A percentile compares a stretch with the other conserved stretches of the same genome.
These are phyloP conservation scores for Periophthalmus modestus DNA, from an alignment of 2,113 vertebrate genomes.

Conservation along the genomic window DNA sequence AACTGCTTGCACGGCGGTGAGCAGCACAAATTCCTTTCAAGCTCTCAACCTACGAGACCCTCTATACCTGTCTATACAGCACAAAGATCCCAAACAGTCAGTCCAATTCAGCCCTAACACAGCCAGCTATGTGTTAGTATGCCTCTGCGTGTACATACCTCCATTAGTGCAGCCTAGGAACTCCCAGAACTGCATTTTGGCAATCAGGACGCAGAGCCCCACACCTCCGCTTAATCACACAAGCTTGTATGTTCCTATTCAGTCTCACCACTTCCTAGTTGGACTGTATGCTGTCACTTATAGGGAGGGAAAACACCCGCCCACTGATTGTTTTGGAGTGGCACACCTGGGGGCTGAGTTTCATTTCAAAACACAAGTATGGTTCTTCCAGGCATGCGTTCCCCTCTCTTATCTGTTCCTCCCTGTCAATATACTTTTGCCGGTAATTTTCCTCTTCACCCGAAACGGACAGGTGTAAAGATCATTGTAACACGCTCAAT, in stretches of 20 bases:
- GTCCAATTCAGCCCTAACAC: conserved; percentile 12
- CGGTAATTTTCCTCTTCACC: conserved; percentile 20
- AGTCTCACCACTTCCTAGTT: conserved; percentile 67
- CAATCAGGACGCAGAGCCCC: conserved; percentile 32
- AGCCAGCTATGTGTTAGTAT: conserved; percentile 18
- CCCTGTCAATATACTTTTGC: not conserved
- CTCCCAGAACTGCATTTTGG: conserved; percentile 74
- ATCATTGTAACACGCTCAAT: conserved; percentile 27
- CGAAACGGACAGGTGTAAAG: conserved; percentile 26
- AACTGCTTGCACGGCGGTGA: conserved; percentile 70
- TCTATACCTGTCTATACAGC: conserved; percentile 44
- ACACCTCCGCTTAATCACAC: conserved; percentile 33
- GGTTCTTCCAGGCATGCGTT: conserved; percentile 10
- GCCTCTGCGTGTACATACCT: conserved; percentile 59
- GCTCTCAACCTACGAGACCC: conserved; percentile 56
- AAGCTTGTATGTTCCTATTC: conserved; percentile 31
- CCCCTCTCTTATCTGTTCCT: conserved; percentile 10
- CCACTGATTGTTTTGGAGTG: conserved; percentile 59
- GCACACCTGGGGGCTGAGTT: conserved; percentile 70
- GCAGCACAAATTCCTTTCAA: conserved; percentile 70
- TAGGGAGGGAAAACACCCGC: conserved; percentile 58
- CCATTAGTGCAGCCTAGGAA: conserved; percentile 68
- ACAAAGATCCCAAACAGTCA: conserved; percentile 34
- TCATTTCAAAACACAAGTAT: conserved; percentile 51
- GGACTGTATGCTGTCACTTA: conserved; percentile 65